Conservation (phyloP, 2,797 vertebrate genomes). For the Falco concolor region DNA sequence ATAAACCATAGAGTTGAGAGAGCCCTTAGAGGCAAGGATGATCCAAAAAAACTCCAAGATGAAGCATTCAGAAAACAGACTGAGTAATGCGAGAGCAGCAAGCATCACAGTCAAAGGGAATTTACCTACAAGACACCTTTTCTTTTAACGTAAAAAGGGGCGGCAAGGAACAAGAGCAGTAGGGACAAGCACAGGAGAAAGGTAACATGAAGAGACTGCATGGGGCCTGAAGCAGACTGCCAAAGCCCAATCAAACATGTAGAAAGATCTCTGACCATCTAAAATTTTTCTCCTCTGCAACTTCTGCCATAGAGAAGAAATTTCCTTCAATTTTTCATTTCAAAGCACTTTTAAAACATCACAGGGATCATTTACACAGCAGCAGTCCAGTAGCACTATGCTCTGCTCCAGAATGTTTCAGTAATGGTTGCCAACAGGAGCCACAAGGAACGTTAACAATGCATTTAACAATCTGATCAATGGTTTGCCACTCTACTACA, state of each 20-base stretch:
- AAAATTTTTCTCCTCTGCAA: background rate
- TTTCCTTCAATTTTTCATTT: slow-evolving; percentile 25
- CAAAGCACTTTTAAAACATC: background rate
- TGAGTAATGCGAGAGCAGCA: background rate
- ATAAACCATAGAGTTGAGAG: background rate
- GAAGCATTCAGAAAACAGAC: background rate
- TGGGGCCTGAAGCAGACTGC: background rate
- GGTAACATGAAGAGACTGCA: background rate
- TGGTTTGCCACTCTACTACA: background rate
- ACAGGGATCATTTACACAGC: background rate
- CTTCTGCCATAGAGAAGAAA: background rate
- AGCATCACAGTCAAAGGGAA: background rate
- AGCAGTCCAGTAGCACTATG: background rate
- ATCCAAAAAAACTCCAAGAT: background rate
- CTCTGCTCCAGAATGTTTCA: background rate
- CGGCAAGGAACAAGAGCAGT: background rate
- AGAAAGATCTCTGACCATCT: background rate
- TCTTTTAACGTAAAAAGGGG: background rate
- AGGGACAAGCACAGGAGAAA: background rate
- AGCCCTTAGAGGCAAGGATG: background rate
- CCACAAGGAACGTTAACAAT: background rate
- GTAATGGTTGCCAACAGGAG: background rate
- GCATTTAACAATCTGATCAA: background rate
- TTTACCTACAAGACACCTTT: background rate
- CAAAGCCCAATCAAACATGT: background rate